Evolutionary conservation across 2,113 vertebrate genomes (phyloP).

Genomic region (Ramphastos sulfuratus): DNA sequence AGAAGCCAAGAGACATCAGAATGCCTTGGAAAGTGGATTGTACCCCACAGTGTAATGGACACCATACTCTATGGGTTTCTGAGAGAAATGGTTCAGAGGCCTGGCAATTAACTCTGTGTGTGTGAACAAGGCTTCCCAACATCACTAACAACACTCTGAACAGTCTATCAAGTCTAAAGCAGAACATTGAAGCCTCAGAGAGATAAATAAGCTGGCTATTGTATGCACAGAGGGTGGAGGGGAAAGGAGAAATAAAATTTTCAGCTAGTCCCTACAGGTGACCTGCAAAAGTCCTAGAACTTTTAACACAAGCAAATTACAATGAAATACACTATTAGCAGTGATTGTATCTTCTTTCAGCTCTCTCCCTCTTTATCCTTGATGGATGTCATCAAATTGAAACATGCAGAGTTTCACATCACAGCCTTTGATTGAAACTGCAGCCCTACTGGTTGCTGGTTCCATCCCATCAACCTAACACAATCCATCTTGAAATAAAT

Average conservation of each 20-base stretch:
- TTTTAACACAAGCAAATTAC: neutral
- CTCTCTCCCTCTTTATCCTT: neutral
- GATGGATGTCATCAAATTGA: neutral
- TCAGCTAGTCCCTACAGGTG: neutral
- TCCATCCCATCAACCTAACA: neutral
- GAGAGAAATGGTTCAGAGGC: neutral
- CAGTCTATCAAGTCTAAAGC: neutral
- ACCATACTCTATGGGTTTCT: neutral
- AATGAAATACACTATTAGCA: neutral
- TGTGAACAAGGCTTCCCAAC: conserved; percentile 40
- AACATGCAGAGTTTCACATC: neutral
- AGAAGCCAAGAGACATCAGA: neutral
- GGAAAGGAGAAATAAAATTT: conserved; percentile 7
- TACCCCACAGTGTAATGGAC: neutral
- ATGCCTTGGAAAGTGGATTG: neutral
- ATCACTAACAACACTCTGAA: neutral
- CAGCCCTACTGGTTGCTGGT: neutral
- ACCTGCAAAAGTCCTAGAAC: neutral
- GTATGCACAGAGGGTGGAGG: neutral
- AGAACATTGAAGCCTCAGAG: conserved; percentile 6
- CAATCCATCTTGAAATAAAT: neutral
- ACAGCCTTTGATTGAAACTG: neutral
- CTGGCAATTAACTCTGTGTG: neutral
- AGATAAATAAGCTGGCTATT: neutral
- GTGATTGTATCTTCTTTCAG: neutral